These are phyloP conservation scores for Macrobrachium nipponense DNA, from an alignment of 1,140 invertebrate species.

Conservation along the genomic window DNA sequence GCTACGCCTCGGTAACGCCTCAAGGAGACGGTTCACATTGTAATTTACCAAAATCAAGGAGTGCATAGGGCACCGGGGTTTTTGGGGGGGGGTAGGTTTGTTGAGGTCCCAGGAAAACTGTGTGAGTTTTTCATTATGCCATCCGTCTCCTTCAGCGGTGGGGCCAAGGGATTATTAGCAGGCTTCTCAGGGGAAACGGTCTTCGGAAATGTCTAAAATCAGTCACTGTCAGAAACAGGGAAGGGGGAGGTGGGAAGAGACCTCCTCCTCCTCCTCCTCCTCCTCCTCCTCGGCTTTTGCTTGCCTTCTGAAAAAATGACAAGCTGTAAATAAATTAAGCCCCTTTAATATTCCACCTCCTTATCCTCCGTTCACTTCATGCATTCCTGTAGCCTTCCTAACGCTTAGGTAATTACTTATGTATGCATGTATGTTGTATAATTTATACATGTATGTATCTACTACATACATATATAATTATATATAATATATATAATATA, in stretches of 20 bases:
- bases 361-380: background rate
- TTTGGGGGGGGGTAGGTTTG: background rate
- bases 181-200: constrained; percentile 46
- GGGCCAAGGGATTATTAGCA: constrained; percentile 37
- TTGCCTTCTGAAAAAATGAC: constrained; percentile 19
- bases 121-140: constrained; percentile 30
- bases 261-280: background rate
- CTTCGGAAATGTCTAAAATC: constrained; percentile 36
- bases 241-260: background rate
- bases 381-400: background rate
- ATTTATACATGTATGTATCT: constrained; percentile 1
- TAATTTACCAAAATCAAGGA: too few species aligned
- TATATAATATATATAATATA: constrained; percentile 29
- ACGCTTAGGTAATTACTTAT: too few species aligned
- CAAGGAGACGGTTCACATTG: too few species aligned
- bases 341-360: background rate
- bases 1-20: background rate
- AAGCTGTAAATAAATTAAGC: constrained; percentile 17
- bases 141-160: constrained; percentile 30
- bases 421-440: background rate
- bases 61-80: background rate
- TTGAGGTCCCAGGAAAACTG: constrained; percentile 19
- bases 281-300: background rate
- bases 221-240: constrained; percentile 30
- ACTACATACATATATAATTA: constrained; percentile 17